Conservation (phyloP, 2,888 invertebrate genomes). For the Hypena proboscidalis region DNA sequence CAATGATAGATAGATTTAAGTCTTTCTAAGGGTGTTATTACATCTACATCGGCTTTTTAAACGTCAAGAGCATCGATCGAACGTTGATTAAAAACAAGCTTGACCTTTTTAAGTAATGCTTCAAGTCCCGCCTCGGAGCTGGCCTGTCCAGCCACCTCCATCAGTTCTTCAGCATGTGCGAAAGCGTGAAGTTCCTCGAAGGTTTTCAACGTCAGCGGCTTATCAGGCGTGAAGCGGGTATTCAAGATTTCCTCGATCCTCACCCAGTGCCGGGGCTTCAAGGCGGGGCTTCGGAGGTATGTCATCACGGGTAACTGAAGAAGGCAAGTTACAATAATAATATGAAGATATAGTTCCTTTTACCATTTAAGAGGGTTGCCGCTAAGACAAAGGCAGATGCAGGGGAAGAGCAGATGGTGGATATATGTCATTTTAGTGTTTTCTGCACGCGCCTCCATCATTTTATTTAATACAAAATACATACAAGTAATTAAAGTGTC, state of each 20-base stretch:
- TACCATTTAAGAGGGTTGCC: too few species aligned
- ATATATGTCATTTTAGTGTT: too few species aligned
- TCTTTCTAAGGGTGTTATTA: too few species aligned
- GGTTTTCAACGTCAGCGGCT: constrained; percentile 87
- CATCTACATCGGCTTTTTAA: too few species aligned
- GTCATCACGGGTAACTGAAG: constrained; percentile 90
- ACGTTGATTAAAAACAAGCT: too few species aligned
- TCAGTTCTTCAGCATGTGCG: constrained; percentile 89
- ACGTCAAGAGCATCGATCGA: too few species aligned
- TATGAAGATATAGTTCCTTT: background rate
- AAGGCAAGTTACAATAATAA: background rate
- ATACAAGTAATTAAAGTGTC: too few species aligned
- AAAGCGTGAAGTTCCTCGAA: constrained; percentile 91
- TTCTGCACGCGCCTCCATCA: too few species aligned
- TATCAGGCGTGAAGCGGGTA: constrained; percentile 90
- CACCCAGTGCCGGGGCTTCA: constrained; percentile 94
- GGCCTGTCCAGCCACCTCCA: constrained; percentile 95
- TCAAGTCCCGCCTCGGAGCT: constrained; percentile 95
- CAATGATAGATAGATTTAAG: too few species aligned
- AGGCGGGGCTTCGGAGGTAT: constrained; percentile 91
- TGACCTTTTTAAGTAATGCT: constrained; percentile 90
- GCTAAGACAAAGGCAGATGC: too few species aligned
- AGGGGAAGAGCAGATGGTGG: too few species aligned
- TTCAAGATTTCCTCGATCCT: constrained; percentile 90
- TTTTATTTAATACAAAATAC: too few species aligned